Base-by-base conservation (phyloP, 2,113 vertebrate genomes). In the Oenanthe oenanthe region DNA sequence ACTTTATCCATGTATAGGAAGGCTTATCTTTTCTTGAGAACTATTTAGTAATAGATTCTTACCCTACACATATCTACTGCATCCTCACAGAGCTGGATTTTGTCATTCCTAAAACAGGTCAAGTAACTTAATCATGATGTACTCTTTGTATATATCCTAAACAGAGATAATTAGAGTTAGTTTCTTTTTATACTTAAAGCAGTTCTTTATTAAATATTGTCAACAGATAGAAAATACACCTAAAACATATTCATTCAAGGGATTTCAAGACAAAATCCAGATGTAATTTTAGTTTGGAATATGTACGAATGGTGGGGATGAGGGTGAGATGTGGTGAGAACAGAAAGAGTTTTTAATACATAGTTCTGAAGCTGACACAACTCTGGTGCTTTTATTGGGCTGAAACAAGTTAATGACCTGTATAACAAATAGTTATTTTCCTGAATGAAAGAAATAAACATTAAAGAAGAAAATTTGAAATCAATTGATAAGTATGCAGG, bases 381-480 rank as follows among this genome's bases (percentile, higher is more conserved):
- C 56, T 92, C 40, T 38, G 45, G 11, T 75, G 73, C 53, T 89
- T 81, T 68, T 78, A 67, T 32, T 74, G 47, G 34, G 18, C 48
- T 72, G 71, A 88, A 89, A 83, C 17, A 88, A 92, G 65, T 91
- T 87, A 83, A 81, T 63, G 72, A 74, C 50, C 67, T 88, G 43
- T 65, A 40, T 56, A 72, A 75, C 60, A 87, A 88, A 90, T n/a
- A 58, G 38, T 83, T 82, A 75, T 84, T 93, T 93, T 85, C 71
- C 54, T 62, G 70, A 89, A 72, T 88, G 54, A 82, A 89, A 79
- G 73, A 95, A 93, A 65, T 63, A 94, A 89, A 88, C 88, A 84
- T 95, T 93, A 86, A 68, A 96, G 71, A 79, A 92, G 63, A 89
- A 91, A 79, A 94, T 75, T 88, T 85, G 65, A 53, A 95, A 95